These are phyloP conservation scores for Bugula neritina DNA, from an alignment of 2,888 invertebrate genomes.

Conservation along the genomic window DNA sequence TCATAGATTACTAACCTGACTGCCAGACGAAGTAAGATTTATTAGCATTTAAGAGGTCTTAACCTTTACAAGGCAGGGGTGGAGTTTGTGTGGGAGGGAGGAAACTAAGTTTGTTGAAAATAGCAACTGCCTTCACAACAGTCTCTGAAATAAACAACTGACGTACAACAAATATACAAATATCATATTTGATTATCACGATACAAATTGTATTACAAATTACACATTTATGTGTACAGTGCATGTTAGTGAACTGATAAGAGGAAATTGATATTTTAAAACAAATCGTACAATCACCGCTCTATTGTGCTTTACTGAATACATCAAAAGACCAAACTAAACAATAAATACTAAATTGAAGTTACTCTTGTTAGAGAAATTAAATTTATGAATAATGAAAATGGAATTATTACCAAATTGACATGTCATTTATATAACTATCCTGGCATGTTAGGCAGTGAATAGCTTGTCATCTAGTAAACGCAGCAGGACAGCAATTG, in stretches of 20 bases:
- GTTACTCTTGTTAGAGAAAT: too few relatives aligned
- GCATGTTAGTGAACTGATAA: neutral
- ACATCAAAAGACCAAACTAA: constrained; percentile 14
- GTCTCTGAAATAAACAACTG: neutral
- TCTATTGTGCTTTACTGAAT: neutral
- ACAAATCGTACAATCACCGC: neutral
- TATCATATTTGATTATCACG: neutral
- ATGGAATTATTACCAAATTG: too few relatives aligned
- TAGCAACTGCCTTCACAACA: neutral
- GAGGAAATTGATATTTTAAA: neutral
- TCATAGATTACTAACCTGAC: too few relatives aligned
- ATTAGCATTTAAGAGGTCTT: too few relatives aligned
- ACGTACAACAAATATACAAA: neutral
- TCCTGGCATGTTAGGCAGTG: too few relatives aligned
- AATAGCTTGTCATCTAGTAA: too few relatives aligned
- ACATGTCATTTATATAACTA: too few relatives aligned
- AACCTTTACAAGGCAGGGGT: too few relatives aligned
- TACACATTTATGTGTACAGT: neutral
- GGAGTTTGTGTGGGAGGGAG: neutral
- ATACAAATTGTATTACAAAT: neutral
- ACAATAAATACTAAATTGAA: too few relatives aligned
- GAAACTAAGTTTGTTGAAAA: neutral
- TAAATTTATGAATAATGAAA: too few relatives aligned
- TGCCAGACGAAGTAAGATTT: too few relatives aligned
- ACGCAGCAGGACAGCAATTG: too few relatives aligned